These are phyloP conservation scores for Podarcis siculus DNA, from an alignment of 2,797 vertebrate species.

Conservation along the genomic window DNA sequence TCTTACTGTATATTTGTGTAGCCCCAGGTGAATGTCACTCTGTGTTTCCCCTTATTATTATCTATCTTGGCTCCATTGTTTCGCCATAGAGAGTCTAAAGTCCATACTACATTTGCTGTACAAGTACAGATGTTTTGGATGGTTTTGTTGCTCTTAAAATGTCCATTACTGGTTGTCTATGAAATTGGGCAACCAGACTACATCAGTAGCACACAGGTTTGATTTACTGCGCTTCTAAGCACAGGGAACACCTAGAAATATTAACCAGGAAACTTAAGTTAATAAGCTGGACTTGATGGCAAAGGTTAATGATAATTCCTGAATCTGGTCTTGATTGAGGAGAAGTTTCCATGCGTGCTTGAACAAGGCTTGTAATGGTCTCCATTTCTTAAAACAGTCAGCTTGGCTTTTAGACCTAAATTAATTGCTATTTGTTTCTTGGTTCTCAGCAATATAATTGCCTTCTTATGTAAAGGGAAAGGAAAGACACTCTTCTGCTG, in stretches of 20 bases:
- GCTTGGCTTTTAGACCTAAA: background rate
- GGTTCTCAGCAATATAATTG: background rate
- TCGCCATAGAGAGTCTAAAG: background rate
- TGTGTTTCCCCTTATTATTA: background rate
- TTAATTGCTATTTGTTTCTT: conserved; percentile 23
- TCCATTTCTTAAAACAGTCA: background rate
- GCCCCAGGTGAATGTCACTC: background rate
- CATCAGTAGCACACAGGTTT: background rate
- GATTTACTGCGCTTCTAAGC: background rate
- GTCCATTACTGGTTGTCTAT: background rate
- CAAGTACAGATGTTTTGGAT: background rate
- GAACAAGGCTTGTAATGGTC: background rate
- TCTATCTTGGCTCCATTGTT: background rate
- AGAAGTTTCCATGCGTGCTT: background rate
- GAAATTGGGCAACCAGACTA: background rate
- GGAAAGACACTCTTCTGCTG: accelerated
- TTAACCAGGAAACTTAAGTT: background rate
- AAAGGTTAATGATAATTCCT: background rate
- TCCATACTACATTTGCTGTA: background rate
- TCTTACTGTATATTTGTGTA: background rate
- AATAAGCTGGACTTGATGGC: background rate
- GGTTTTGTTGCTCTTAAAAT: background rate
- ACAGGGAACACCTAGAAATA: background rate
- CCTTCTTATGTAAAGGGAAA: background rate
- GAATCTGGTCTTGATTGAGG: background rate